phyloP scores from a whole-genome alignment of 2,113 vertebrate species.

The Phylloscopus trochilus region DNA sequence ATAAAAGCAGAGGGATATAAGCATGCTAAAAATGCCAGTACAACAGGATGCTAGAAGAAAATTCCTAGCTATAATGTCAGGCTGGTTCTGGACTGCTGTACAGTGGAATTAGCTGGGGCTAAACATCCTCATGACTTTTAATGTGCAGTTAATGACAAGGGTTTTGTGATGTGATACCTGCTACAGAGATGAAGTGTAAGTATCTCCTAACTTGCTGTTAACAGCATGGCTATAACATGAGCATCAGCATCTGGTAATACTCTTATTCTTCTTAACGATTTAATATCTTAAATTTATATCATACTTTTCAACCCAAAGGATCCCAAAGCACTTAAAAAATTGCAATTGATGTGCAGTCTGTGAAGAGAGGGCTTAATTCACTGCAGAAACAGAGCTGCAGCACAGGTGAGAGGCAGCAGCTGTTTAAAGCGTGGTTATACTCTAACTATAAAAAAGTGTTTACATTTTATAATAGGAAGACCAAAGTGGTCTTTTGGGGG shows the following conservation, averaged over 20 bases:
- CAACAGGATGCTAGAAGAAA: neutral
- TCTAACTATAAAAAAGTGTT: constrained; percentile 31
- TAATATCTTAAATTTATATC: constrained; percentile 9
- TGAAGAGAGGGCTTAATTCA: constrained; percentile 8
- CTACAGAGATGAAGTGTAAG: neutral
- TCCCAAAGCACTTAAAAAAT: neutral
- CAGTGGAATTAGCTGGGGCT: neutral
- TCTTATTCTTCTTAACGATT: neutral
- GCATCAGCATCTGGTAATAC: constrained; percentile 14
- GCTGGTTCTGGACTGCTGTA: neutral
- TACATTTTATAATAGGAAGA: constrained; percentile 45
- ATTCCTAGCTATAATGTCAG: neutral
- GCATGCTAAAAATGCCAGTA: neutral
- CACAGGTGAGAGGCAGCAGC: constrained; percentile 33
- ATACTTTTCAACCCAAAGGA: neutral
- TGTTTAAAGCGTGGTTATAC: constrained; percentile 38
- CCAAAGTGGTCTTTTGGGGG: constrained; percentile 35
- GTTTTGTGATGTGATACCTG: neutral
- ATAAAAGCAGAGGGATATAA: neutral
- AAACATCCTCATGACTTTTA: neutral
- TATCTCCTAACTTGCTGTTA: neutral
- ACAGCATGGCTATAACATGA: neutral
- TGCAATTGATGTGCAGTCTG: neutral
- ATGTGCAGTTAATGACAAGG: neutral
- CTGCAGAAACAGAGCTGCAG: constrained; percentile 25